Percentiles rank a stretch among this genome's conserved stretches.
Conservation (phyloP, 2,113 vertebrate species). For the Paratilapia polleni region DNA sequence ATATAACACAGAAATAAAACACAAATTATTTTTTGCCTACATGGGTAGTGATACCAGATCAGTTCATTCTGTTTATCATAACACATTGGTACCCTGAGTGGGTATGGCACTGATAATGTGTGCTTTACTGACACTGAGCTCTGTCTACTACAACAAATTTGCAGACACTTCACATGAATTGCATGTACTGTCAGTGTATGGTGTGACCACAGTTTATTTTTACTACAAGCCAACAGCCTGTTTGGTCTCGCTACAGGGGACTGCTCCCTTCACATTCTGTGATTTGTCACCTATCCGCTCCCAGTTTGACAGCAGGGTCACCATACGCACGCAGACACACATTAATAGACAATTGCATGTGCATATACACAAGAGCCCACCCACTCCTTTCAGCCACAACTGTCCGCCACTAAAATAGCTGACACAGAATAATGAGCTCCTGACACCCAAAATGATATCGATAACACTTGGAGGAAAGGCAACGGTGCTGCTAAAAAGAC, state of each 20-base stretch:
- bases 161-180: slow-evolving; percentile 35
- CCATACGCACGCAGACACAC: slow-evolving; percentile 36
- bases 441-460: slow-evolving; percentile 77
- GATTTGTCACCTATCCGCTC: slow-evolving; percentile 72
- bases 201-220: slow-evolving; percentile 76
- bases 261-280: slow-evolving; percentile 39
- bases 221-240: slow-evolving; percentile 75
- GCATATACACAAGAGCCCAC: slow-evolving; percentile 43
- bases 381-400: slow-evolving; percentile 53
- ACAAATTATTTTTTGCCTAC: neutral
- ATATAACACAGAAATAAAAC: neutral
- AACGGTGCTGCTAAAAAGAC: slow-evolving; percentile 75
- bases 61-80: neutral
- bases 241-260: slow-evolving; percentile 67
- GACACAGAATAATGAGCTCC: slow-evolving; percentile 79
- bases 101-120: neutral
- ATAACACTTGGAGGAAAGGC: slow-evolving; percentile 71
- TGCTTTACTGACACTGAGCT: neutral
- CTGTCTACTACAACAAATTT: slow-evolving; percentile 45
- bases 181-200: slow-evolving; percentile 4
- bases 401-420: slow-evolving; percentile 74
- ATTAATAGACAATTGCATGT: slow-evolving; percentile 32
- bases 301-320: slow-evolving; percentile 71
- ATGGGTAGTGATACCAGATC: neutral
- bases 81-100: neutral